Base-by-base conservation (phyloP, 1,140 invertebrate species). In the Apis dorsata region DNA sequence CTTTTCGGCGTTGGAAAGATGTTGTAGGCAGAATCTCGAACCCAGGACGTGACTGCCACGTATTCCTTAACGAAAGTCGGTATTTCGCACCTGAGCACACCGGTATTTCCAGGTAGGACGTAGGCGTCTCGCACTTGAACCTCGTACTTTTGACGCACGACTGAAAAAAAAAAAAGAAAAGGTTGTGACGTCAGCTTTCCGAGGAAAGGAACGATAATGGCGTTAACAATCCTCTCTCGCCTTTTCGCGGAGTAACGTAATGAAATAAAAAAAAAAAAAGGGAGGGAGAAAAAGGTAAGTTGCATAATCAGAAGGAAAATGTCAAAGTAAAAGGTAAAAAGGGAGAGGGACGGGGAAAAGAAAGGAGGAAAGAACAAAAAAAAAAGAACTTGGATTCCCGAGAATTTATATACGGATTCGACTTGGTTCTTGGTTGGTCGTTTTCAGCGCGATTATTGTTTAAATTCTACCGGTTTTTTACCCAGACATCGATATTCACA, bases 1-100 rank as follows among this genome's bases (percentile, higher is more conserved):
- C 97, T 97, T 92, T 97, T 96, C 81, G 96, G 96, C 84, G 96
- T 96, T 12, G 96, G 96, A 90, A 97, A 97, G 89, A 98, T 97
- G 92, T 97, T 97, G 93, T 97, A 95, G 83, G 95, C 95, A 60
- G 96, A 96, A 88, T 98, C 97, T 93, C 96, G 97, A 72, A 97
- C 95, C 98, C 98, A 99, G 28, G 97, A 97, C 24, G 97, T 98
- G 28, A 97, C 96, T 91, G 96, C 96, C 78, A 98, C 97, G 91
- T 98, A 98, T 87, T 98, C 97, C 83, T 96, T 95, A 91, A 98
- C 97, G 93, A 98, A 98, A 85, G 96, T 95, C 51, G 98, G 97
- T 90, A 99, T 97, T 90, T 97, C 96, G 93, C 98, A 99, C 86
- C 96, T 96, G 72, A 98, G 94, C 65, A 98, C 95, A 1, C 97